Evolutionary conservation across 2,888 invertebrate species (phyloP).

Genomic region (Incurvaria masculella): DNA sequence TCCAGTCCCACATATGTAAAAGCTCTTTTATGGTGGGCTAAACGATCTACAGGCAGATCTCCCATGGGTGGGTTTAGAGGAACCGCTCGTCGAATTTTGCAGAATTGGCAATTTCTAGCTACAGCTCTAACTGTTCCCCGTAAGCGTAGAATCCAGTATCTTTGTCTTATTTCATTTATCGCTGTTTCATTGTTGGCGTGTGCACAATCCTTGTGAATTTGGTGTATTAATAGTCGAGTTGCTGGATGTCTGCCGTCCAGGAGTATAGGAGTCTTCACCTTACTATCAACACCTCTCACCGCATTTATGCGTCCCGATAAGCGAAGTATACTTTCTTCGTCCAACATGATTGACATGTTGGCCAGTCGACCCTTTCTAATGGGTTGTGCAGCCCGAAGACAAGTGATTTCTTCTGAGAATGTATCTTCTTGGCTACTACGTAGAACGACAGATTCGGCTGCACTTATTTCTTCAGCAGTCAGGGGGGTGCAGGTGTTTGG

Average conservation of each 20-base stretch:
- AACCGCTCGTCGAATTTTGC: neutral
- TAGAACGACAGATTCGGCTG: neutral
- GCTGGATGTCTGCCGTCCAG: constrained; percentile 2
- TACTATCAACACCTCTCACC: neutral
- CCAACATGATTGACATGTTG: too few relatives aligned
- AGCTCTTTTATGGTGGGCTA: neutral
- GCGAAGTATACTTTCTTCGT: neutral
- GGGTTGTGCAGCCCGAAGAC: neutral
- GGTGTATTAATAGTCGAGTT: neutral
- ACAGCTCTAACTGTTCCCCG: neutral
- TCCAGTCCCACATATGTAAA: constrained; percentile 6
- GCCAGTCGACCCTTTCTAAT: too few relatives aligned
- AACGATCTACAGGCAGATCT: constrained; percentile 1
- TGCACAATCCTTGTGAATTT: neutral
- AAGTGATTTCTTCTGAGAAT: neutral
- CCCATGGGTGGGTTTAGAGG: constrained; percentile 2
- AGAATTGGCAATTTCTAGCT: neutral
- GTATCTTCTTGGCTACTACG: neutral
- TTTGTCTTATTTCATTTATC: neutral
- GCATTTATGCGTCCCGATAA: neutral
- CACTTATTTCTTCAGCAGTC: neutral
- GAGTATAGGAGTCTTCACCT: neutral
- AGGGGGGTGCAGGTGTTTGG: too few relatives aligned
- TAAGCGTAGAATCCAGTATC: neutral
- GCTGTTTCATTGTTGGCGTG: neutral